Evolutionary conservation across 2,113 vertebrate genomes (phyloP), one percentile per base, ranked within the genome.

Genomic region (Arothron firmamentum): DNA sequence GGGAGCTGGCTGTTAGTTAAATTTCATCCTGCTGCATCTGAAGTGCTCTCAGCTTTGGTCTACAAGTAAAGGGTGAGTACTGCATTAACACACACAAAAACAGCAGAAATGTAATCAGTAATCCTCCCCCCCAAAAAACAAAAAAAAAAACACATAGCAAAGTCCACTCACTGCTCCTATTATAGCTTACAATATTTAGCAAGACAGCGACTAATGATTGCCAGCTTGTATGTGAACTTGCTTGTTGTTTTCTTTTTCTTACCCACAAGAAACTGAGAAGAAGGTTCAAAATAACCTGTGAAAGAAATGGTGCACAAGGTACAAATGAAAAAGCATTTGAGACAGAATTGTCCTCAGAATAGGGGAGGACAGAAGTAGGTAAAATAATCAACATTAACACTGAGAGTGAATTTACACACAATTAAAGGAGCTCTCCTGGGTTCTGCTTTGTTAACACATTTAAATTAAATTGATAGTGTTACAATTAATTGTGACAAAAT

Each of bases 71-170:
- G 49, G 56, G 46, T 20, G 58, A 58, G 86, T 87, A 28, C 74
- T 49, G 85, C 57, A 80, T 90, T 87, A 90, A 89, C 81, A 69
- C 71, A 69, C 71, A 1, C 5, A 68, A 67, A 53, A 68, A 79
- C 53, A 83, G 78, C 59, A 78, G 67, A 72, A 34, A 1, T 77
- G 61, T 75, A 87, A 87, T 85, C 19, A 79, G 76, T 90, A 70
- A 88, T 47, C 75, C 67, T 55, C 21, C 56, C 75, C 67, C 52
- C 21, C 56, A 77, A 66, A 72, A 77, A 66, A 72, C 48, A 52
- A 23, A 23, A 23, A 2, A 23, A 23, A 23, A 23, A 2, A 50
- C 43, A 46, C 58, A 72, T 73, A 58, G 56, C 85, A 90, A 89
- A 87, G 84, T 89, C 78, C 83, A 85, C 31, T 21, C 67, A 76